These are phyloP conservation scores for Fragum sueziense DNA, from an alignment of 2,888 invertebrate genomes.

Conservation along the genomic window DNA sequence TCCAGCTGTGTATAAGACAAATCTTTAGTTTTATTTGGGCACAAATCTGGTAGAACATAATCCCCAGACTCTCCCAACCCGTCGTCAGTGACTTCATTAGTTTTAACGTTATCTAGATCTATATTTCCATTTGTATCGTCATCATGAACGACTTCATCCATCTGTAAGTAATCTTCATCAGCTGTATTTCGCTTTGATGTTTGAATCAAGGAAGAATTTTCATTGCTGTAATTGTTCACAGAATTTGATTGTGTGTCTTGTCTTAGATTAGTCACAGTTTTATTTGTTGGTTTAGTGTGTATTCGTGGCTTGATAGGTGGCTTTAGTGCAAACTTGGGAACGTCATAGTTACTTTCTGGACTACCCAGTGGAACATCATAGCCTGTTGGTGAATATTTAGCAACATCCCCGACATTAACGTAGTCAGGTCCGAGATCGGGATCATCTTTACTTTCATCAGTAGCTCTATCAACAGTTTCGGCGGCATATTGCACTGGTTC, in stretches of 20 bases:
- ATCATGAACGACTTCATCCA: not conserved
- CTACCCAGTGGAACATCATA: not conserved
- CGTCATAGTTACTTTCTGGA: not conserved
- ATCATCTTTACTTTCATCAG: not conserved
- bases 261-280: not conserved
- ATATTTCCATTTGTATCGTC: not conserved
- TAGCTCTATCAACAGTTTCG: not conserved
- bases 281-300: not conserved
- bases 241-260: not conserved
- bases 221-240: not conserved
- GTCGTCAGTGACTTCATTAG: not conserved
- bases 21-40: not conserved
- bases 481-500: not conserved
- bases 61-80: not conserved
- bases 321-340: conserved; percentile 1
- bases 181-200: not conserved
- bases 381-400: not conserved
- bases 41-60: conserved; percentile 5
- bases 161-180: conserved; percentile 11
- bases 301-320: conserved; percentile 6
- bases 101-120: not conserved
- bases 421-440: not conserved
- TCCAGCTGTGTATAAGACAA: not conserved
- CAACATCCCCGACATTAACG: not conserved
- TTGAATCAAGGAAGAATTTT: not conserved